Conservation (phyloP, 2,113 vertebrate species). For the Ailurus styani region DNA sequence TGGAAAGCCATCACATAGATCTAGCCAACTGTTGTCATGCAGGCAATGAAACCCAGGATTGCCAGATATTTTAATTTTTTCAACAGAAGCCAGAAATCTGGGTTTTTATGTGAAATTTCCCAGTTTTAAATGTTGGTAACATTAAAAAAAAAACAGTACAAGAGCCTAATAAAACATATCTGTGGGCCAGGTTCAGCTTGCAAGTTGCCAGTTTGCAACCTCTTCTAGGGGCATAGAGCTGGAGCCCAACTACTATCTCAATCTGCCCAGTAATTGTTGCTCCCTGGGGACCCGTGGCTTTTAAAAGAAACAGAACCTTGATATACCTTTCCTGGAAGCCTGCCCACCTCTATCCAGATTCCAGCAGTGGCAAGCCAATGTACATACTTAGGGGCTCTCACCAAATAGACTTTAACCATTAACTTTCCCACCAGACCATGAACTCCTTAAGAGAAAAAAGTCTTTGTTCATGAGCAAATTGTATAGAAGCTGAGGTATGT, state of each 20-base stretch:
- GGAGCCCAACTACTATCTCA: neutral
- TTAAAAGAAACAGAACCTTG: neutral
- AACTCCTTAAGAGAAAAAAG: neutral
- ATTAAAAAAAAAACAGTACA: neutral
- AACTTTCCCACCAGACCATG: neutral
- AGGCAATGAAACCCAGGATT: neutral
- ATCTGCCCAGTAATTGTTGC: neutral
- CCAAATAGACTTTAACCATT: neutral
- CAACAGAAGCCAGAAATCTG: conserved; percentile 16
- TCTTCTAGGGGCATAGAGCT: neutral
- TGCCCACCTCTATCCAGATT: neutral
- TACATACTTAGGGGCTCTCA: neutral
- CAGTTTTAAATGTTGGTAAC: conserved; percentile 6
- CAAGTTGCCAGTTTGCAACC: neutral
- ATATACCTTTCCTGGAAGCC: neutral
- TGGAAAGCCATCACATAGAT: neutral
- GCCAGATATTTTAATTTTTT: neutral
- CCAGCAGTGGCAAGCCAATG: neutral
- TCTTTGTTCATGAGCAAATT: neutral
- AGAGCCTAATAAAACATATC: conserved; percentile 21
- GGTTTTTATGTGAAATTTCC: conserved; percentile 27
- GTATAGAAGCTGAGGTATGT: neutral
- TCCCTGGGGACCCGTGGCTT: neutral
- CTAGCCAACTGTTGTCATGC: neutral
- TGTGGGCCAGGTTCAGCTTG: neutral